Percentiles rank a stretch among this genome's conserved stretches.
phyloP scores from a whole-genome alignment of 2,113 vertebrate genomes.

The Pantherophis guttatus region DNA sequence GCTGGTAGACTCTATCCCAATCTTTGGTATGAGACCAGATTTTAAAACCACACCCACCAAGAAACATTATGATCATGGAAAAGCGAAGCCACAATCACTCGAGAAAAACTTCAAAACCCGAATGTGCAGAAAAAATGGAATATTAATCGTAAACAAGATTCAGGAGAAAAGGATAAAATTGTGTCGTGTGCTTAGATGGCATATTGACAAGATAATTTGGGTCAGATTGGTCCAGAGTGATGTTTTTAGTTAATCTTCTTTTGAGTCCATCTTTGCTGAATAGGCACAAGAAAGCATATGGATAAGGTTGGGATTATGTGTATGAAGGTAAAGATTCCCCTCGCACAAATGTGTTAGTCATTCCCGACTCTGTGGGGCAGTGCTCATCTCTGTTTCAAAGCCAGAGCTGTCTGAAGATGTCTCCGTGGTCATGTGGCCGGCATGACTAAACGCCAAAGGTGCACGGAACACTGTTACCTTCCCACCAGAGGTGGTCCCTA shows the following conservation, averaged over 20 bases:
- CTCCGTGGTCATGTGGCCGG: no score
- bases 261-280: not conserved
- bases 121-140: not conserved
- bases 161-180: not conserved
- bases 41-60: not conserved
- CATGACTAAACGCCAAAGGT: no score
- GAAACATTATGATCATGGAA: not conserved
- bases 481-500: no score
- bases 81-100: not conserved
- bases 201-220: not conserved
- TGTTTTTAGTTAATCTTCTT: not conserved
- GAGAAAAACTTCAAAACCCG: not conserved
- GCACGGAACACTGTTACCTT: no score
- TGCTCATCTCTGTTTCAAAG: no score
- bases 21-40: not conserved
- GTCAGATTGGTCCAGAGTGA: not conserved
- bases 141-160: not conserved
- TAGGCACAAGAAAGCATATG: not conserved
- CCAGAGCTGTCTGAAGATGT: no score
- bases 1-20: not conserved
- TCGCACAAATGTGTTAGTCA: no score
- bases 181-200: not conserved
- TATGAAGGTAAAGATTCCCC: no score
- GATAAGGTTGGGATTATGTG: not conserved
- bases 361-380: no score